Evolutionary conservation across 2,113 vertebrate genomes (phyloP), one percentile per base, ranked within the genome.

Genomic region (Hyperopisus bebe): DNA sequence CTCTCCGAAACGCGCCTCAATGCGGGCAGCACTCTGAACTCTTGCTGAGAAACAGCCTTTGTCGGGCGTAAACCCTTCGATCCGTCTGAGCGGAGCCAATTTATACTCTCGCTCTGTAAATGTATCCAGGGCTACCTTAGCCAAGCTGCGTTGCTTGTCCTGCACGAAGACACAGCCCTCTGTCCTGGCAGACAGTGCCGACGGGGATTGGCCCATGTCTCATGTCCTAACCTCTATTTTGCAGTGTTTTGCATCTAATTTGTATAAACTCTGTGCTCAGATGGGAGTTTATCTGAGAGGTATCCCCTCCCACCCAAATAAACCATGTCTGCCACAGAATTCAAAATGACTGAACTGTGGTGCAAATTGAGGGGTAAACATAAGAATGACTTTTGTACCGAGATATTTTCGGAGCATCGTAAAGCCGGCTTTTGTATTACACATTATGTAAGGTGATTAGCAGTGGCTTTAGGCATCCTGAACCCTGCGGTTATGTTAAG

Each of bases 41-140:
- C 47, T 50, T 50, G 42, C 46, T 47, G 82, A 91, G 80, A 91
- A 88, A 51, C 90, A 88, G 89, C 3, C 91, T 90, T 91, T 77
- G 87, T 91, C 92, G 90, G 84, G 88, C 86, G 42, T 89, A 91
- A 90, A 86, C 50, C 21, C 24, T 47, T 46, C 19, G 44, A 50
- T 48, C 24, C 24, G 4, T 86, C n/a, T 86, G 83, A 86, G 47
- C 47, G 3, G 44, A 50, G 44, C 44, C 24, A 46, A 80, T 27
- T 27, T 86, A 27, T n/a, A 17, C 74, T 80, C 35, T 80, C 17
- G 15, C 35, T 80, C 17, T 8, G 31, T 47, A 80, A 80, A 80
- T 80, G 24, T 47, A 11, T 48, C 47, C 46, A 48, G 21, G 21
- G 44, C 5, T 24, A 9, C 42, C 21, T 47, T 48, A 42, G 46